Base-by-base conservation (phyloP, 35 echinoderm and acorn worm genomes). In the Ptychodera flava region DNA sequence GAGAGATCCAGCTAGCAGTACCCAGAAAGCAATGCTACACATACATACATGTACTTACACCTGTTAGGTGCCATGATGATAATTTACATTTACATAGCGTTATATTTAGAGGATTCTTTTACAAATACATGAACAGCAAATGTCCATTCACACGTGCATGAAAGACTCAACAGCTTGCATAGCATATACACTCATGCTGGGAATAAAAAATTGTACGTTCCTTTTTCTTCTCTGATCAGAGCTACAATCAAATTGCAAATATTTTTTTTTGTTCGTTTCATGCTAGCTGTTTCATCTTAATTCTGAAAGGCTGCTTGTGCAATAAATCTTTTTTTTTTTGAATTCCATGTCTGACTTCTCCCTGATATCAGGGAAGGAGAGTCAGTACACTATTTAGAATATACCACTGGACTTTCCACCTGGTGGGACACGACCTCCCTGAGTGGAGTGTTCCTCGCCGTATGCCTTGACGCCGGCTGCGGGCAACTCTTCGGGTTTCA, bases 141-240 rank as follows among this genome's bases (percentile, higher is more conserved):
- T 64, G 45, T 64, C 45, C 45, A 64, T 64, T 64, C 45, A 64
- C 45, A 64, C 22, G 45, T 64, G 45, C 45, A 64, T 64, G 45
- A 64, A 64, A 64, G 45, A 64, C 45, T n/a, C n/a, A n/a, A n/a
- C n/a, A n/a, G n/a, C n/a, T 64, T 64, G 45, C 45, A 64, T 64
- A 64, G 45, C 45, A 64, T 12, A 64, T 64, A 22, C 45, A 6
- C 22, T 64, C 22, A 64, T 64, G 45, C 45, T 12, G 45, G 6
- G 45, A 64, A 64, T 64, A 64, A 64, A 12, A 12, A 64, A n/a
- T n/a, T n/a, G n/a, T n/a, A n/a, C n/a, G n/a, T n/a, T n/a, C n/a
- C n/a, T n/a, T n/a, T n/a, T n/a, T n/a, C n/a, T n/a, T n/a, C n/a
- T n/a, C n/a, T n/a, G n/a, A n/a, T n/a, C n/a, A n/a, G n/a, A n/a